A percentile compares a stretch with the other conserved stretches of the same genome.
phyloP scores from a whole-genome alignment of 2,113 vertebrate species.

The Grammomys dolichurus region DNA sequence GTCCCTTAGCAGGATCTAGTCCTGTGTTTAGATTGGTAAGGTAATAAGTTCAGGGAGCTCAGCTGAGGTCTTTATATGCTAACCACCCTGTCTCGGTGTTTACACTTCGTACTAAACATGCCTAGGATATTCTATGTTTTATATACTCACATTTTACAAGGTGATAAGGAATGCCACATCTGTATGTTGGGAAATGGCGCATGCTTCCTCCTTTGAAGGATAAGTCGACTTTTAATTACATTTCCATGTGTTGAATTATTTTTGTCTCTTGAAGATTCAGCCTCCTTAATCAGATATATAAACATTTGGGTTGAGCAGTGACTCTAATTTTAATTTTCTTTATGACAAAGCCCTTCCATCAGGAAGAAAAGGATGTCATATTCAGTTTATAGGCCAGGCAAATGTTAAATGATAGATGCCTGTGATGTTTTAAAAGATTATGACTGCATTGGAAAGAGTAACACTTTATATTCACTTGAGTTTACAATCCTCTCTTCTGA shows the following conservation, averaged over 20 bases:
- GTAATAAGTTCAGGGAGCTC: slow-evolving; percentile 81
- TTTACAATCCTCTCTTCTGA: not conserved
- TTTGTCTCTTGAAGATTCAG: slow-evolving; percentile 54
- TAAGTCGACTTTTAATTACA: slow-evolving; percentile 55
- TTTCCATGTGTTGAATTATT: slow-evolving; percentile 51
- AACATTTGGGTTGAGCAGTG: slow-evolving; percentile 69
- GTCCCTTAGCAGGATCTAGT: slow-evolving; percentile 37
- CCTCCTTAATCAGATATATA: slow-evolving; percentile 65
- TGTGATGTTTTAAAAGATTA: slow-evolving; percentile 60
- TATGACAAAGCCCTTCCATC: slow-evolving; percentile 64
- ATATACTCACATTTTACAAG: slow-evolving; percentile 72
- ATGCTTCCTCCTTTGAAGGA: slow-evolving; percentile 45
- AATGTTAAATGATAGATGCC: slow-evolving; percentile 60
- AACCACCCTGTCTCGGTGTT: slow-evolving; percentile 65
- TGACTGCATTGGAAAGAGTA: slow-evolving; percentile 17
- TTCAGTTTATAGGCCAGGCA: slow-evolving; percentile 64
- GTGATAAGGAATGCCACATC: slow-evolving; percentile 57
- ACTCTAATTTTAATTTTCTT: slow-evolving; percentile 69
- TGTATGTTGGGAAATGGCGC: slow-evolving; percentile 35
- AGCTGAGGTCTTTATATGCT: slow-evolving; percentile 66
- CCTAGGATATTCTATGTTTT: slow-evolving; percentile 67
- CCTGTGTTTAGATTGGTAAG: slow-evolving; percentile 81
- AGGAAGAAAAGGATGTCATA: slow-evolving; percentile 60
- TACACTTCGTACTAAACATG: slow-evolving; percentile 73
- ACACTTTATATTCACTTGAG: not conserved